Evolutionary conservation across 2,888 invertebrate genomes (phyloP), one percentile per base, ranked within the genome.

Genomic region (Drosophila kuntzei): DNA sequence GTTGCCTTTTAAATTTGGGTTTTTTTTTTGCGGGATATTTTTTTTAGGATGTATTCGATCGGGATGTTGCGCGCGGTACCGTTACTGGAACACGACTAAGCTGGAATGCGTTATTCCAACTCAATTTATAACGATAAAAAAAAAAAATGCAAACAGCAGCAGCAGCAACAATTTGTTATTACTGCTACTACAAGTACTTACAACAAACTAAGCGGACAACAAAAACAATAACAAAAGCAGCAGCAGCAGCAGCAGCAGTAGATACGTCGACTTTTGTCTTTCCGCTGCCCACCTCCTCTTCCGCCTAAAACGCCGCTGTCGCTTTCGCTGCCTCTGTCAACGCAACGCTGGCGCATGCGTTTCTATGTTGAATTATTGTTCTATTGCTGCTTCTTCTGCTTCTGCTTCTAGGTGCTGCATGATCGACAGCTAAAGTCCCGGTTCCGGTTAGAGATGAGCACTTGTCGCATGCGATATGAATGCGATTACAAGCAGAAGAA

Each of bases 71-170:
- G 81, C 77, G 81, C 90, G 80, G 87, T 85, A 90, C 81, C 89
- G 90, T 90, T 90, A 89, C 91, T 91, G 89, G 90, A 90, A 89
- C 88, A 85, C 90, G 82, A 91, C 92, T 91, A 90, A 90, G 88
- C 90, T 90, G 85, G 83, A 90, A 87, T 76, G 75, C 80, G 69
- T 76, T 87, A 66, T 91, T 87, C 82, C 90, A 85, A 83, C 79
- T 90, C 89, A 91, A 90, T 91, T 91, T 91, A 91, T 91, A 91
- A 91, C 90, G 88, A 89, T 84, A 90, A 79, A 77, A 80, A 55
- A 20, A 54, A 68, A n/a, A 58, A 57, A 29, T 18, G 3, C 14
- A 58, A 54, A 44, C 18, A 53, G 27, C 54, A 43, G 32, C 41
- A 41, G 54, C 43, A 32, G 41, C 29, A 41, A 6, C 41, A 54